phyloP scores from a whole-genome alignment of 2,113 vertebrate species.

The Saimiri boliviensis region DNA sequence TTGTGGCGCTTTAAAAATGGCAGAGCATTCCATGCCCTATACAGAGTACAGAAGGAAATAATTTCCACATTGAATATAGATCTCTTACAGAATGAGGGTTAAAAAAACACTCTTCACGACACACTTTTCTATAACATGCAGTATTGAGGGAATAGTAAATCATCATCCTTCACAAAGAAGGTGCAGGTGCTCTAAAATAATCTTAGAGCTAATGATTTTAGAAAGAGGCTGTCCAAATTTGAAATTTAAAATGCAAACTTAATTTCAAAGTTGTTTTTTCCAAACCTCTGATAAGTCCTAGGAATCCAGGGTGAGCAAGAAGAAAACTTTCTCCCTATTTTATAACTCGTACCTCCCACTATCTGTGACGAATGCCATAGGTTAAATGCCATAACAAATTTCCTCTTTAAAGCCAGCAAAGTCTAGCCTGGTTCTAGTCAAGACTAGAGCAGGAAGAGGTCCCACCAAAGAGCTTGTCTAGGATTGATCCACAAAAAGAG shows the following conservation, averaged over 20 bases:
- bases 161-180: constrained; percentile 30
- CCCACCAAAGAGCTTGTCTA: background rate
- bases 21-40: background rate
- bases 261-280: constrained; percentile 50
- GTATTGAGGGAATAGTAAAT: constrained; percentile 12
- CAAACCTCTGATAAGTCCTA: background rate
- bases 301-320: constrained; percentile 24
- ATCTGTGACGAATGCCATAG: background rate
- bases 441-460: background rate
- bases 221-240: constrained; percentile 16
- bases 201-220: constrained; percentile 39
- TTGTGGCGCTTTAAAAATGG: background rate
- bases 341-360: background rate
- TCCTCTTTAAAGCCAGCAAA: background rate
- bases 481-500: background rate
- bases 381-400: background rate
- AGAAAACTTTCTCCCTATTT: background rate
- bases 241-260: constrained; percentile 44
- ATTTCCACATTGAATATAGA: constrained; percentile 17
- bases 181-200: constrained; percentile 34
- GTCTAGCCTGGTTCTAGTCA: constrained; percentile 21
- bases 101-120: background rate
- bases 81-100: constrained; percentile 24
- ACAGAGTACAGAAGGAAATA: background rate
- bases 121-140: constrained; percentile 52